A percentile compares a stretch with the other conserved stretches of the same genome.
These are phyloP conservation scores for Entelurus aequoreus DNA, from an alignment of 2,113 vertebrate species.

Conservation along the genomic window DNA sequence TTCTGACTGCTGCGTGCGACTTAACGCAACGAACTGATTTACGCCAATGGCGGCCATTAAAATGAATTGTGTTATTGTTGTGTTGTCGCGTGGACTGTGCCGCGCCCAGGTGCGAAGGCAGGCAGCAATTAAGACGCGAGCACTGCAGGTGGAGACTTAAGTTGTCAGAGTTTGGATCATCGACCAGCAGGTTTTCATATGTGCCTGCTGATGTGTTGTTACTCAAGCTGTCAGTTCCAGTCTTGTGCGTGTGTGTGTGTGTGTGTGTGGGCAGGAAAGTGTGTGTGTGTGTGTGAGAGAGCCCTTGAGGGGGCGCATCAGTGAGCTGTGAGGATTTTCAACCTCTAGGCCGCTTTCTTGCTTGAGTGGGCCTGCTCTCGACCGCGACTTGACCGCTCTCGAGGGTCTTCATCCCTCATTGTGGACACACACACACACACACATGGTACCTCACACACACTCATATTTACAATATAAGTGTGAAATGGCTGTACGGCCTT, in stretches of 20 bases:
- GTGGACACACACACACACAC: constrained; percentile 14
- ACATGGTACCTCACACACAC: background rate
- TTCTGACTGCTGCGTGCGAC: background rate
- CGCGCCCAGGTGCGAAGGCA: background rate
- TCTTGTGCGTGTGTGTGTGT: constrained; percentile 9
- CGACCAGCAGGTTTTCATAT: constrained; percentile 3
- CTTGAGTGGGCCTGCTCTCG: constrained; percentile 36
- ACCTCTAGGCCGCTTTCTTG: constrained; percentile 51
- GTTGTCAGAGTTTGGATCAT: constrained; percentile 12
- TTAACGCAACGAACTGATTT: background rate
- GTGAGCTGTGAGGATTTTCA: constrained; percentile 40
- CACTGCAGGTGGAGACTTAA: constrained; percentile 25
- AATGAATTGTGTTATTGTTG: background rate
- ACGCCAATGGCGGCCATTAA: background rate
- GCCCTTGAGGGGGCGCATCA: constrained; percentile 45
- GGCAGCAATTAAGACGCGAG: constrained; percentile 21
- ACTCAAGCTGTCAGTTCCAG: constrained; percentile 5
- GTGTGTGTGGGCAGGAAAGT: constrained; percentile 3
- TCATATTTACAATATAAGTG: background rate
- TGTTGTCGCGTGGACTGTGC: background rate
- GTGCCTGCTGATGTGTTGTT: constrained; percentile 14
- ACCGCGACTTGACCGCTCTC: constrained; percentile 3
- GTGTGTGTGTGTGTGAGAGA: constrained; percentile 10
- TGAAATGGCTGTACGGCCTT: background rate
- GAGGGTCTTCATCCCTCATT: constrained; percentile 7